These are phyloP conservation scores for Catharus minimus DNA, from an alignment of 2,113 vertebrate genomes.

Conservation along the genomic window DNA sequence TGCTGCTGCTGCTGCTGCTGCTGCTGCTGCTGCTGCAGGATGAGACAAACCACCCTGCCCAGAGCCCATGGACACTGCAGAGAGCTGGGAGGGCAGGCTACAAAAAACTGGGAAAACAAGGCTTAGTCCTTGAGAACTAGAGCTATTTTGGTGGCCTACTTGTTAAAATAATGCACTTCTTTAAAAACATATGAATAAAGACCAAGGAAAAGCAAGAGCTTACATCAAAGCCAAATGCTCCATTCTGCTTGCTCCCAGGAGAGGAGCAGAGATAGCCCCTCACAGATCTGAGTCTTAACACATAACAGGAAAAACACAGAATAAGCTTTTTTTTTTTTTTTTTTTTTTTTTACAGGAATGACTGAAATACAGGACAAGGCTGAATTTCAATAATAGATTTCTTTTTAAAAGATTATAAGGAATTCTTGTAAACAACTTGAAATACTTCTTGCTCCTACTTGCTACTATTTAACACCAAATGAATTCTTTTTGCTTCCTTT, in stretches of 20 bases:
- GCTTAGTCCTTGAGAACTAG: not conserved
- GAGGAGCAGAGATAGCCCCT: not conserved
- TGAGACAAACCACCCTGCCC: fast-evolving
- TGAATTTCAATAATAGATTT: not conserved
- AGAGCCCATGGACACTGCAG: fast-evolving
- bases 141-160: not conserved
- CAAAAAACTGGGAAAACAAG: not conserved
- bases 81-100: not conserved
- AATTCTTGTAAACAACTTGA: not conserved
- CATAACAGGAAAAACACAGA: not conserved
- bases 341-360: not conserved
- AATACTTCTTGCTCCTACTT: not conserved
- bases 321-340: not conserved
- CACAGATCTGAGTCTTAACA: not conserved
- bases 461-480: not conserved
- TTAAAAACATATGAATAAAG: not conserved
- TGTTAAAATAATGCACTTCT: not conserved
- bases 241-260: not conserved
- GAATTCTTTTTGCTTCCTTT: not conserved
- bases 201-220: not conserved
- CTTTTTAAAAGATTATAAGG: not conserved
- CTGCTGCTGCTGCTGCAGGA: not conserved
- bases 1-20: not conserved
- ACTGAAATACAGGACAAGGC: not conserved
- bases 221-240: not conserved